Conservation (phyloP, 2,113 vertebrate species). For the Galemys pyrenaicus region DNA sequence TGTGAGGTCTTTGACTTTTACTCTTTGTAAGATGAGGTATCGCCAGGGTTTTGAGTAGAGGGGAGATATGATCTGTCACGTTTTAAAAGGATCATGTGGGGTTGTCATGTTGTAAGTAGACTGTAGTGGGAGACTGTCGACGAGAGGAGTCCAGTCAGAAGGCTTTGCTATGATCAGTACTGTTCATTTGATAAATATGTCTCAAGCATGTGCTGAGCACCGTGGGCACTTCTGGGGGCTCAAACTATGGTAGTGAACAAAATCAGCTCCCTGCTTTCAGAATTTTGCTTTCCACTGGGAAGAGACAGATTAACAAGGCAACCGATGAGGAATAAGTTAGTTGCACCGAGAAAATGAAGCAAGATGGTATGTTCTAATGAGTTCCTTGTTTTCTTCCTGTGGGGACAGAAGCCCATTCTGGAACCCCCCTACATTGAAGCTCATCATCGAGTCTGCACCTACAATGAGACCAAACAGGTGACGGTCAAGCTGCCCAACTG, state of each 20-base stretch:
- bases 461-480: slow-evolving; percentile 90
- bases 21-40: background rate
- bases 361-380: slow-evolving; percentile 12
- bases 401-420: slow-evolving; percentile 91
- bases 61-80: background rate
- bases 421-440: slow-evolving; percentile 93
- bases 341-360: background rate
- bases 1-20: background rate
- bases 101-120: background rate
- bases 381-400: slow-evolving; percentile 24
- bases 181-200: background rate
- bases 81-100: background rate
- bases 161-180: background rate
- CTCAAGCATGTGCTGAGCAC: background rate
- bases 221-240: background rate
- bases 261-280: background rate
- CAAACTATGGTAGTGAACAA: background rate
- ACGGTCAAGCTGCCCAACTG: slow-evolving; percentile 92
- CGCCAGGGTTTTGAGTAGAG: background rate
- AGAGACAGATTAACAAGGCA: background rate
- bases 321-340: background rate
- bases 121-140: accelerated
- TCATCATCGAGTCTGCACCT: slow-evolving; percentile 93
- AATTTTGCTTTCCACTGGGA: background rate
- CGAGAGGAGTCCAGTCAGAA: background rate